Percentiles rank a stretch among this genome's conserved stretches.
phyloP scores from a whole-genome alignment of 64 coral and sea anemone species.

The Montipora foliosa region DNA sequence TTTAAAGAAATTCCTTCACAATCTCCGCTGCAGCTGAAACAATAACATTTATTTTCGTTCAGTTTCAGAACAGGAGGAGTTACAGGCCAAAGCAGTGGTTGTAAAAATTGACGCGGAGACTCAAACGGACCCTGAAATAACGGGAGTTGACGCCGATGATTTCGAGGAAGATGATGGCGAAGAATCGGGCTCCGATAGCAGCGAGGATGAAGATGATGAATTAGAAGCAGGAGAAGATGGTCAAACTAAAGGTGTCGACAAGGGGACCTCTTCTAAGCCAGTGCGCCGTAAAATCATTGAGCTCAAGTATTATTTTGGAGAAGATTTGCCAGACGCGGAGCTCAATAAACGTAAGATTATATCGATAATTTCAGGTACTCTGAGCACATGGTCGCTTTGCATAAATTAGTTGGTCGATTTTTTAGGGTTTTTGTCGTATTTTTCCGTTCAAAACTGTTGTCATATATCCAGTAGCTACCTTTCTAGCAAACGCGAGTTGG shows the following conservation, averaged over 20 bases:
- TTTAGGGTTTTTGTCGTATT: constrained; percentile 7
- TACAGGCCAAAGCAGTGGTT: constrained; percentile 21
- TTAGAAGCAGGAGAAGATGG: constrained; percentile 29
- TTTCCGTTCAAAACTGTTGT: neutral
- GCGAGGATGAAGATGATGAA: constrained; percentile 78
- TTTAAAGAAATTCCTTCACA: constrained; percentile 44
- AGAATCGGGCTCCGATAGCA: constrained; percentile 66
- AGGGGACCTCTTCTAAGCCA: constrained; percentile 80
- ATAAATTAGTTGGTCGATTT: constrained; percentile 58
- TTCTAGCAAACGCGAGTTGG: neutral
- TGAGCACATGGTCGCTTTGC: constrained; percentile 86
- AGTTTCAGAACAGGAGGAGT: constrained; percentile 68
- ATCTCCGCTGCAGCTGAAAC: neutral
- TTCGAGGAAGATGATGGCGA: constrained; percentile 85
- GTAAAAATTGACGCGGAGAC: constrained; percentile 72
- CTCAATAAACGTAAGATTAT: constrained; percentile 87
- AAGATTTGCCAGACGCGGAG: constrained; percentile 94
- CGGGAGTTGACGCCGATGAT: constrained; percentile 89
- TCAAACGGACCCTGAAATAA: constrained; percentile 94
- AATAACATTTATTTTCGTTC: neutral
- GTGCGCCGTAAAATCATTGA: constrained; percentile 92
- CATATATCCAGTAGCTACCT: neutral
- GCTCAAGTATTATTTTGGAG: constrained; percentile 97
- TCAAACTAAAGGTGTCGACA: constrained; percentile 5
- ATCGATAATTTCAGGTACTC: constrained; percentile 51